Conservation (phyloP, 2,113 vertebrate genomes). For the Brachionichthys hirsutus region DNA sequence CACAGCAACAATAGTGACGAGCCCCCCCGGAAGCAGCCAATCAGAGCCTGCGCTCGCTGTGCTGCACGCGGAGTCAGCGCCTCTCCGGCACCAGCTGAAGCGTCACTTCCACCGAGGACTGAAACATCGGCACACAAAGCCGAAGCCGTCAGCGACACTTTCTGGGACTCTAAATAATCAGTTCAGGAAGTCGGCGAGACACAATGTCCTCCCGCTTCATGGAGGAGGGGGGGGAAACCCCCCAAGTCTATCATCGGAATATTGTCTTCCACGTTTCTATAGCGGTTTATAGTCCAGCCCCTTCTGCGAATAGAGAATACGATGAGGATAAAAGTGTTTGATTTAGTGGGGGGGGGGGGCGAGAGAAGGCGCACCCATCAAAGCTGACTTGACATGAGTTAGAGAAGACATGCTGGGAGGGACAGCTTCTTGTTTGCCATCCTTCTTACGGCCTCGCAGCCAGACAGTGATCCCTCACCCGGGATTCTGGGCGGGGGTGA, state of each 20-base stretch:
- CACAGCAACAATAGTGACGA: constrained; percentile 33
- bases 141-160: constrained; percentile 15
- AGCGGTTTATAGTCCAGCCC: constrained; percentile 44
- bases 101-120: too few relatives aligned
- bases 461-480: constrained; percentile 46
- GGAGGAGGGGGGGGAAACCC: too few relatives aligned
- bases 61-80: too few relatives aligned
- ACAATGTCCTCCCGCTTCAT: constrained; percentile 30
- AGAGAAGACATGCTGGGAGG: constrained; percentile 30
- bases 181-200: constrained; percentile 26
- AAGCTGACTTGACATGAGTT: constrained; percentile 28
- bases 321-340: constrained; percentile 54
- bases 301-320: constrained; percentile 33
- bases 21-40: too few relatives aligned
- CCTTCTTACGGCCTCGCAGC: constrained; percentile 39
- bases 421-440: constrained; percentile 50
- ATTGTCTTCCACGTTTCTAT: constrained; percentile 29
- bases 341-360: constrained; percentile 19
- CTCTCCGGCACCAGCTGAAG: too few relatives aligned
- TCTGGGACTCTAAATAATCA: constrained; percentile 29
- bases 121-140: constrained; percentile 51
- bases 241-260: constrained; percentile 26
- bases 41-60: too few relatives aligned
- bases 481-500: background rate
- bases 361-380: constrained; percentile 13